Evolutionary conservation across 2,797 vertebrate genomes (phyloP), one percentile per base, ranked within the genome.

Genomic region (Amblyraja radiata): DNA sequence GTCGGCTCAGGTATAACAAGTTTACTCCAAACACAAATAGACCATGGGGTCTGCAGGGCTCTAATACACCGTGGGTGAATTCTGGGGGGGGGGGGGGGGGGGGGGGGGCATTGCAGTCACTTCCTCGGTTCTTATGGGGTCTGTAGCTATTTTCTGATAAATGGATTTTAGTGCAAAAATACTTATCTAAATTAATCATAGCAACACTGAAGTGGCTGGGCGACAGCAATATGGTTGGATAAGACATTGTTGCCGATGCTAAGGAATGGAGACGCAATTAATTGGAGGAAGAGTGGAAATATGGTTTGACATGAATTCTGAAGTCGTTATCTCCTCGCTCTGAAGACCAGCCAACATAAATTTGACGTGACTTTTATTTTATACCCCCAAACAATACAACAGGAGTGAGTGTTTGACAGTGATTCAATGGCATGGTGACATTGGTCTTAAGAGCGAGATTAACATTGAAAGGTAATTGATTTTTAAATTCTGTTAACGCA

Each of bases 361-460:
- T 28, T 23, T 54, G 68, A 39, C 2, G 36, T 14, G 39, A 76
- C 36, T 58, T 92, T 92, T 39, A 92, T 76, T 92, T 74, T 92
- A 7, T 74, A 74, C 21, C 71, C 39, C 90, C 39, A 54, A 54
- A 91, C 73, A 28, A 73, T 36, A 46, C 46, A 36, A 11, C 63
- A 73, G 54, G 54, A 92, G 76, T 92, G 21, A 73, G 63, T 90
- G 36, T 73, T 76, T 92, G 71, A 92, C 90, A 92, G 36, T 76
- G 73, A 76, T n/a, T 25, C 73, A 68, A 58, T 36, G 84, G 14
- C 28, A 71, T 11, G 73, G 32, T 92, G 39, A 76, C 23, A 92
- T 76, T 92, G 71, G 23, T 76, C n/a, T n/a, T 74, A 54, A 92
- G 36, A 13, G 23, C 28, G 46, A n/a, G 71, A 92, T 76, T 76